Conservation (phyloP, 2,797 vertebrate species). For the Nasua narica region DNA sequence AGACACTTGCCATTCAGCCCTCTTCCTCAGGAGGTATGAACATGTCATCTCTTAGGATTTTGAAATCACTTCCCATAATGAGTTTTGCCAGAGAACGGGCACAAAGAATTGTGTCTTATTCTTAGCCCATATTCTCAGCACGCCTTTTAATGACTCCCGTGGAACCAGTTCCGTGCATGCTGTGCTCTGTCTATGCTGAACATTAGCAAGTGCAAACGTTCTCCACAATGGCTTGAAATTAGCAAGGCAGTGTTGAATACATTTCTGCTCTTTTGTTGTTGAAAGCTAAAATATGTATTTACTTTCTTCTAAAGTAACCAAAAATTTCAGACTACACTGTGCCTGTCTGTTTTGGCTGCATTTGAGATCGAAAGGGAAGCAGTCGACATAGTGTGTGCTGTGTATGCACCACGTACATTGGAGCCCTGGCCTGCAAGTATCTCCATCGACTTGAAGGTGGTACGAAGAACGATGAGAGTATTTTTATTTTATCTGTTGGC, state of each 20-base stretch:
- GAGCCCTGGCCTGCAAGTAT: conserved; percentile 21
- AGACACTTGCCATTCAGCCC: not conserved
- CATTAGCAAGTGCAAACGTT: conserved; percentile 46
- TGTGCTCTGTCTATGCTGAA: conserved; percentile 63
- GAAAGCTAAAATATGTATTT: conserved; percentile 60
- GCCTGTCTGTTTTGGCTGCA: not conserved
- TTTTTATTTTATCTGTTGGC: conserved; percentile 60
- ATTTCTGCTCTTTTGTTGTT: conserved; percentile 53
- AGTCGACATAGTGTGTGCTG: not conserved
- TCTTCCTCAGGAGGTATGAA: not conserved
- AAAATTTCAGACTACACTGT: conserved; percentile 22
- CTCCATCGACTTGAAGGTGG: conserved; percentile 19
- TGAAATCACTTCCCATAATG: conserved; percentile 46
- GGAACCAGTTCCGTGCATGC: conserved; percentile 41
- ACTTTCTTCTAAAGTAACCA: conserved; percentile 36
- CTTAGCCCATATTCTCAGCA: conserved; percentile 57
- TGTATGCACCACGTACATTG: not conserved
- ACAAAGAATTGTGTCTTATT: conserved; percentile 56
- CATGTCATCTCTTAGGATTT: conserved; percentile 34
- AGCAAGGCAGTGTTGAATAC: conserved; percentile 56
- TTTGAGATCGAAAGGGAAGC: conserved; percentile 4
- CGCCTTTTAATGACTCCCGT: conserved; percentile 57
- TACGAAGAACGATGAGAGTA: conserved; percentile 44
- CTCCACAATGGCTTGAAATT: conserved; percentile 50
- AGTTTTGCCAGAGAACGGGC: conserved; percentile 42